Conservation (phyloP, 2,888 invertebrate species). For the Phania funesta region DNA sequence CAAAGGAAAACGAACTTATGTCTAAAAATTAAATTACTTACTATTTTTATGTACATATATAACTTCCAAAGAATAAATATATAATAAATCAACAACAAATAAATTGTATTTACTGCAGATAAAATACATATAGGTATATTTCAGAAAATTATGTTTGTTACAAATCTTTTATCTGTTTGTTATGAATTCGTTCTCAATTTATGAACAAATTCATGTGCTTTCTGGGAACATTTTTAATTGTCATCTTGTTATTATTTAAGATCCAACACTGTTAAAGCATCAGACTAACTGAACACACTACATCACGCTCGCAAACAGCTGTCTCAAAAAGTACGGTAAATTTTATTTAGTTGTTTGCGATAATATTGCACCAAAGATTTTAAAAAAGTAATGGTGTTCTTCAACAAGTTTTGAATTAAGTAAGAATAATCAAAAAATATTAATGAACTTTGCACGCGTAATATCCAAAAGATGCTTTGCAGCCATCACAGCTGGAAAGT, state of each 20-base stretch:
- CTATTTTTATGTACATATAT: too few species aligned
- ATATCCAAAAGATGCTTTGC: conserved; percentile 18
- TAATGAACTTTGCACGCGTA: conserved; percentile 67
- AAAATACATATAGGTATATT: too few species aligned
- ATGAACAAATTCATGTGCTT: too few species aligned
- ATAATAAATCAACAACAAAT: too few species aligned
- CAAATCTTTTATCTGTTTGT: too few species aligned
- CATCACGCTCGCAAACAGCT: neutral
- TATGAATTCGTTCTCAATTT: too few species aligned
- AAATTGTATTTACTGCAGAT: too few species aligned
- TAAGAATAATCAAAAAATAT: conserved; percentile 6
- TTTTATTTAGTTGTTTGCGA: neutral
- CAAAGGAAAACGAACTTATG: too few species aligned
- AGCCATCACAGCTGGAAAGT: conserved; percentile 34
- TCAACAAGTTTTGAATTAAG: neutral
- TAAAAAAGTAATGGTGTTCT: neutral
- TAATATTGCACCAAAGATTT: conserved; percentile 5
- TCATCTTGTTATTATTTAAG: neutral
- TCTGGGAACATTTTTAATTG: too few species aligned
- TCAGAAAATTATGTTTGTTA: too few species aligned
- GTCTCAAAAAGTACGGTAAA: neutral
- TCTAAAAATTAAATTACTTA: too few species aligned
- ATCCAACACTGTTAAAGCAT: neutral
- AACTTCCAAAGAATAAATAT: too few species aligned
- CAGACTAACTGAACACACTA: conserved; percentile 6